These are phyloP conservation scores for Cotesia chilonis DNA, from an alignment of 1,140 invertebrate species.

Conservation along the genomic window DNA sequence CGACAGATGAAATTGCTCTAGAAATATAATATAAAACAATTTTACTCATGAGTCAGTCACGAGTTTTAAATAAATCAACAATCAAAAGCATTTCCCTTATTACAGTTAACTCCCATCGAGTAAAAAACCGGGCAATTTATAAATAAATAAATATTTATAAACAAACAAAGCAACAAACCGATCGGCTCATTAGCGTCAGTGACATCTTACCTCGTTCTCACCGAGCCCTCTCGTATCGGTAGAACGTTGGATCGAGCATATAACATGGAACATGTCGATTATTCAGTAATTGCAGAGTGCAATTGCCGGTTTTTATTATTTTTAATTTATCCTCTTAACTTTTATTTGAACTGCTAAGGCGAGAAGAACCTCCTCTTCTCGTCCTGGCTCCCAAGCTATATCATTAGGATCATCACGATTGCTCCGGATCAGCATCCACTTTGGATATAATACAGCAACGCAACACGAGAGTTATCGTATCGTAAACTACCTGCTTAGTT, in stretches of 20 bases:
- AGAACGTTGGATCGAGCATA: no score
- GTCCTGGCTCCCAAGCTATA: constrained; percentile 21
- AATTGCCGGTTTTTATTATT: background rate
- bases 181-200: constrained; percentile 34
- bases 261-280: constrained; percentile 22
- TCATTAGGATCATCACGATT: constrained; percentile 39
- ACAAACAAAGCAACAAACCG: background rate
- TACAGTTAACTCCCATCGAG: no score
- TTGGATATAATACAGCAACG: constrained; percentile 17
- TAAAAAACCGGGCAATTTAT: background rate
- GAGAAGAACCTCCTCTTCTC: constrained; percentile 11
- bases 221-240: no score
- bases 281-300: constrained; percentile 35
- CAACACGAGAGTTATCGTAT: background rate
- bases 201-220: constrained; percentile 31
- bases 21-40: no score
- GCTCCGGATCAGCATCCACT: constrained; percentile 26
- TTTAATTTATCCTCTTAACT: constrained; percentile 14
- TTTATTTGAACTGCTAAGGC: constrained; percentile 8
- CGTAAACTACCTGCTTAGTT: constrained; percentile 12
- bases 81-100: no score
- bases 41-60: no score
- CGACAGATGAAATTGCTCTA: no score
- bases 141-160: constrained; percentile 7
- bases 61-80: no score